Evolutionary conservation across 2,888 invertebrate species (phyloP).

Genomic region (Chymomyza fuscimana): DNA sequence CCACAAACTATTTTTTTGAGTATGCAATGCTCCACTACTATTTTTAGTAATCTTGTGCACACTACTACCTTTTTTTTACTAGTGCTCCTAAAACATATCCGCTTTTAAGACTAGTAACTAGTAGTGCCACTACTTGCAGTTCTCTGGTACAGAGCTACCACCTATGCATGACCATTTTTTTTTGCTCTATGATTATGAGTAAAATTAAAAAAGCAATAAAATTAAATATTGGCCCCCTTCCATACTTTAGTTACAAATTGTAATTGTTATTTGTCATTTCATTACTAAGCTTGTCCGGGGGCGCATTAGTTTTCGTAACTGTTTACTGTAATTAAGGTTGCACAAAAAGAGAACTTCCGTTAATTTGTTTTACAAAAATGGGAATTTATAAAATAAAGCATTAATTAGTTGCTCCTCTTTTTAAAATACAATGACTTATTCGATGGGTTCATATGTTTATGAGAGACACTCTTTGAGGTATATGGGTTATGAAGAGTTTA

Average conservation of each 20-base stretch:
- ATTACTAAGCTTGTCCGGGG: conserved; percentile 8
- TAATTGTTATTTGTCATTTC: conserved; percentile 34
- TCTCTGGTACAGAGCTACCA: too few relatives aligned
- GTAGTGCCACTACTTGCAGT: too few relatives aligned
- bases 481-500: conserved; percentile 22
- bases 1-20: too few relatives aligned
- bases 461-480: too few relatives aligned
- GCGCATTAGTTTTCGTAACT: conserved; percentile 39
- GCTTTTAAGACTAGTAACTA: too few relatives aligned
- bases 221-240: background rate
- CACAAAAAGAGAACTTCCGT: conserved; percentile 73
- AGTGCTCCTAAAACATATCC: too few relatives aligned
- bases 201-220: background rate
- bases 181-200: background rate
- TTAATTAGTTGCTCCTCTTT: conserved; percentile 53
- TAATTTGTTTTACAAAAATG: conserved; percentile 73
- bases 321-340: conserved; percentile 74
- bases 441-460: too few relatives aligned
- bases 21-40: too few relatives aligned
- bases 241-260: background rate
- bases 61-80: too few relatives aligned
- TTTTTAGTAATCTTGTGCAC: too few relatives aligned
- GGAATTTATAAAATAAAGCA: conserved; percentile 16
- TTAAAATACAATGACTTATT: background rate
- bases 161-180: too few relatives aligned